phyloP scores from a whole-genome alignment of 1,140 invertebrate genomes.

The Drosophila ercepeae region DNA sequence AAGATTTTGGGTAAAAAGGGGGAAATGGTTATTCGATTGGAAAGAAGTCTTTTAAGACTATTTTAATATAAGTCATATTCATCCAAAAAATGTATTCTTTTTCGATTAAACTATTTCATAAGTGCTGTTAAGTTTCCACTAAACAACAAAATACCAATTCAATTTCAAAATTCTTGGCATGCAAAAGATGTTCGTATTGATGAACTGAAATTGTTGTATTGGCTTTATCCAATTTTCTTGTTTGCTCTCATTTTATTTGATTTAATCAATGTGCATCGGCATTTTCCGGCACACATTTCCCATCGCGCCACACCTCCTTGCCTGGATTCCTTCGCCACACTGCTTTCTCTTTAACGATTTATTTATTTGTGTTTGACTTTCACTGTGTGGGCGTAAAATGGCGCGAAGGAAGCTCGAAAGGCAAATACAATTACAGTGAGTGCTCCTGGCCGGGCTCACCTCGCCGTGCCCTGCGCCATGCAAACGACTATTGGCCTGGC shows the following conservation, averaged over 20 bases:
- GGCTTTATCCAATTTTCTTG: slow-evolving; percentile 68
- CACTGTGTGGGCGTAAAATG: slow-evolving; percentile 55
- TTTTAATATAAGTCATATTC: too few species aligned
- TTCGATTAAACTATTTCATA: too few species aligned
- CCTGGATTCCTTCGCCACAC: slow-evolving; percentile 13
- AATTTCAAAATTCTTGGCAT: not conserved
- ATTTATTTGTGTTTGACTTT: slow-evolving; percentile 79
- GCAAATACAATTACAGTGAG: slow-evolving; percentile 79
- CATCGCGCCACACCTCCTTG: not conserved
- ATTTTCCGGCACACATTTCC: slow-evolving; percentile 37
- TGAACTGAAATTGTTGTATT: slow-evolving; percentile 30
- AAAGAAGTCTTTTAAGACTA: too few species aligned
- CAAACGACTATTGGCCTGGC: slow-evolving; percentile 24
- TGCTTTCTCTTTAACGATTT: slow-evolving; percentile 59
- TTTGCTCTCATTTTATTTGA: slow-evolving; percentile 71
- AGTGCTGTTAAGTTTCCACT: not conserved
- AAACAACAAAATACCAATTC: not conserved
- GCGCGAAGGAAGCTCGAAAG: slow-evolving; percentile 70
- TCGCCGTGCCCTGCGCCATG: not conserved
- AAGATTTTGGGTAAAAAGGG: too few species aligned
- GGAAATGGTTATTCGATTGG: too few species aligned
- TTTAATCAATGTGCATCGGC: slow-evolving; percentile 66
- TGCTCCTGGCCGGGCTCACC: slow-evolving; percentile 50
- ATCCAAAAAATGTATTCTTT: too few species aligned
- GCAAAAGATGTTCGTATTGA: slow-evolving; percentile 28